Percentiles rank a stretch among this genome's conserved stretches.
phyloP scores from a whole-genome alignment of 2,888 invertebrate species.

The Athripsodes cinereus region DNA sequence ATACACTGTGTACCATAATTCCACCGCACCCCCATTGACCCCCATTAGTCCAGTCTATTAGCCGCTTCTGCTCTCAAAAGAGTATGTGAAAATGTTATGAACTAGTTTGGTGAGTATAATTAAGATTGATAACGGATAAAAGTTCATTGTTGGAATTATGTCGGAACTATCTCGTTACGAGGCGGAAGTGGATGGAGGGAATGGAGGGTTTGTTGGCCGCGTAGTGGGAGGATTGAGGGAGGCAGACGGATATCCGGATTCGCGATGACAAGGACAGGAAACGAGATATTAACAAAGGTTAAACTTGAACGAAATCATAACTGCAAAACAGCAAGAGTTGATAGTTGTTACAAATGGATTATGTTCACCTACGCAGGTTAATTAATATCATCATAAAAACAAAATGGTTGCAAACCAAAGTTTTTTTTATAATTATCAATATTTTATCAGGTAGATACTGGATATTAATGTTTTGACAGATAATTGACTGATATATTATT shows the following conservation, averaged over 20 bases:
- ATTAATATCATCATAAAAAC: too few relatives aligned
- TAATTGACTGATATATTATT: too few relatives aligned
- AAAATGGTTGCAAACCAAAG: too few relatives aligned
- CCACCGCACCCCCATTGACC: too few relatives aligned
- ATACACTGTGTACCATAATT: too few relatives aligned
- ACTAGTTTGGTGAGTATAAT: slow-evolving; percentile 23
- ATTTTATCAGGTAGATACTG: too few relatives aligned
- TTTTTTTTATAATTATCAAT: too few relatives aligned
- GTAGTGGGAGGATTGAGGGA: slow-evolving; percentile 11
- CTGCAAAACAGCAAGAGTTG: not conserved
- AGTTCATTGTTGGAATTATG: slow-evolving; percentile 27
- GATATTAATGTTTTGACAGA: too few relatives aligned
- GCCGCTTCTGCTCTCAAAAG: too few relatives aligned
- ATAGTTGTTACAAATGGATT: not conserved
- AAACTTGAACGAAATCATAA: slow-evolving; percentile 14
- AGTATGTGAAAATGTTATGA: not conserved
- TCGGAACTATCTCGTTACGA: slow-evolving; percentile 27
- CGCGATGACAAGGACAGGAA: slow-evolving; percentile 10
- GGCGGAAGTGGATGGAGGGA: slow-evolving; percentile 20
- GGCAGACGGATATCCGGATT: slow-evolving; percentile 6
- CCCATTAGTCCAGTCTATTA: too few relatives aligned
- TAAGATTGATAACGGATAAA: slow-evolving; percentile 28
- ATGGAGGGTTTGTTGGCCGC: slow-evolving; percentile 4
- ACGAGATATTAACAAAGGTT: slow-evolving; percentile 12
- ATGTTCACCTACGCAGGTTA: too few relatives aligned